These are phyloP conservation scores for Sebastes trivittatus DNA, from an alignment of 2,797 vertebrate species.

Conservation along the genomic window DNA sequence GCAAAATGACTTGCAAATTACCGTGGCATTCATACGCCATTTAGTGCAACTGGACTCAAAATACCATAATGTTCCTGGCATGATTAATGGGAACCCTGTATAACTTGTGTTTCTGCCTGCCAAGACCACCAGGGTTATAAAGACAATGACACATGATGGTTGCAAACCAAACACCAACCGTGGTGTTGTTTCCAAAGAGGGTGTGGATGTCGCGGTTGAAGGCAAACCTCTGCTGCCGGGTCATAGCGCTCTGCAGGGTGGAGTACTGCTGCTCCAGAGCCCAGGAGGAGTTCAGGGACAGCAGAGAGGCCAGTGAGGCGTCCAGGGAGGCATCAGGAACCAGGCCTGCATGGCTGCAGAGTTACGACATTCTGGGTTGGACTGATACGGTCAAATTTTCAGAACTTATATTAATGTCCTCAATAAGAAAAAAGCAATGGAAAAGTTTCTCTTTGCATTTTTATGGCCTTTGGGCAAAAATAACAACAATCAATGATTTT, in stretches of 20 bases:
- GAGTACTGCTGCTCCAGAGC: conserved; percentile 26
- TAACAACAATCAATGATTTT: too few relatives aligned
- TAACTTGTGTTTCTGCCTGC: not conserved
- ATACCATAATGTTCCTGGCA: not conserved
- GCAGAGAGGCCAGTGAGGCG: conserved; percentile 10
- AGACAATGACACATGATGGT: not conserved
- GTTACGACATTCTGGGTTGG: not conserved
- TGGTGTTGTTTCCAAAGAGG: conserved; percentile 5
- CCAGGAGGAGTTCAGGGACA: conserved; percentile 31
- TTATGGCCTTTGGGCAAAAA: too few relatives aligned
- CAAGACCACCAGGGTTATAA: not conserved
- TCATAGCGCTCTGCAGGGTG: conserved; percentile 14
- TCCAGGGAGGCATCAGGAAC: conserved; percentile 27
- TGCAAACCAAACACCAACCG: not conserved
- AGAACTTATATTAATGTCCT: not conserved
- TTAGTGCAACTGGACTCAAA: too few relatives aligned
- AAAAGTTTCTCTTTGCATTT: too few relatives aligned
- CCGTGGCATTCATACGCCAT: too few relatives aligned
- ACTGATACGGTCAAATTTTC: not conserved
- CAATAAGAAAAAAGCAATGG: not conserved
- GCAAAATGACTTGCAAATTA: too few relatives aligned
- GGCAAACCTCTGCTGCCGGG: not conserved
- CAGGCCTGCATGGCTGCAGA: conserved; percentile 23
- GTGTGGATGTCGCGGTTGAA: conserved; percentile 15
- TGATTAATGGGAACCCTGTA: not conserved